These are phyloP conservation scores for Paradoxurus hermaphroditus DNA, from an alignment of 2,113 vertebrate species.

Conservation along the genomic window DNA sequence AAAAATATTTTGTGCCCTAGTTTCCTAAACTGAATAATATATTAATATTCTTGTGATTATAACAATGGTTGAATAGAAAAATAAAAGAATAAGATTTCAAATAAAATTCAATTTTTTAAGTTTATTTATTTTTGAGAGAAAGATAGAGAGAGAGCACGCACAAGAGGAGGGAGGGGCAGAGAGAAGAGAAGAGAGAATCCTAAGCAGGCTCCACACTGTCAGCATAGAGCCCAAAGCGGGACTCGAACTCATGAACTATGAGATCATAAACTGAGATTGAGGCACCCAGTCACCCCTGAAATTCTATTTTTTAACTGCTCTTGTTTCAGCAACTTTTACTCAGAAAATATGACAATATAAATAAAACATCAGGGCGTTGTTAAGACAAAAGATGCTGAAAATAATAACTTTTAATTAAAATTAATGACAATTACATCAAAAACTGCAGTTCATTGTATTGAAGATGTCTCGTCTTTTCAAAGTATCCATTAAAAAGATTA, in stretches of 20 bases:
- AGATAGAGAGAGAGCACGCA: too few species aligned
- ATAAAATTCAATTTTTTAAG: slow-evolving; percentile 5
- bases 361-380: background rate
- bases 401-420: slow-evolving; percentile 3
- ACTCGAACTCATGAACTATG: too few species aligned
- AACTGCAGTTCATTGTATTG: background rate
- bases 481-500: background rate
- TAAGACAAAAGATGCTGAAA: background rate
- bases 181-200: too few species aligned
- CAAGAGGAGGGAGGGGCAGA: too few species aligned
- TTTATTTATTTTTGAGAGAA: too few species aligned
- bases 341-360: background rate
- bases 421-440: slow-evolving; percentile 8
- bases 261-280: too few species aligned
- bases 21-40: background rate
- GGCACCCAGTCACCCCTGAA: background rate
- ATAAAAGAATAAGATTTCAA: background rate
- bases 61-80: background rate
- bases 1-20: background rate
- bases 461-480: background rate
- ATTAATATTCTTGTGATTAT: background rate
- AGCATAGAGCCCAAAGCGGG: too few species aligned
- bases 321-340: background rate
- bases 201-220: too few species aligned
- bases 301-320: background rate